A percentile compares a stretch with the other conserved stretches of the same genome.
Conservation (phyloP, 2,888 invertebrate species). For the Agrochola macilenta region DNA sequence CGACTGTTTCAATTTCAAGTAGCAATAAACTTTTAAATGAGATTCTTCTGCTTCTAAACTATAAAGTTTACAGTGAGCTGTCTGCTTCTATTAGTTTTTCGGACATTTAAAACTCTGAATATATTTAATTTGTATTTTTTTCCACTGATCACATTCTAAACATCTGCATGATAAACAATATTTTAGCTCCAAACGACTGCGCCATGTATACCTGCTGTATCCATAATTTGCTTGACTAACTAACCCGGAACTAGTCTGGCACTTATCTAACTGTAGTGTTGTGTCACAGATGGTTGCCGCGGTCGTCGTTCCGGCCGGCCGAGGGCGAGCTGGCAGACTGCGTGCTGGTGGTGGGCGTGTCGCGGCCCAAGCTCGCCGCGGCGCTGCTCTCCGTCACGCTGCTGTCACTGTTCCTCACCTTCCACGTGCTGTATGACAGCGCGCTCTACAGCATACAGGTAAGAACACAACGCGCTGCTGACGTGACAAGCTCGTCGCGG, state of each 20-base stretch:
- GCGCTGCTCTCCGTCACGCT: conserved; percentile 95
- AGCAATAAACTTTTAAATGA: background rate
- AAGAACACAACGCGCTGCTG: background rate
- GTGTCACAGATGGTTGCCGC: conserved; percentile 94
- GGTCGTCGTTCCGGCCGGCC: conserved; percentile 95
- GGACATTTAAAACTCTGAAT: background rate
- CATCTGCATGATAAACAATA: background rate
- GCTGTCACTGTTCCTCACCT: conserved; percentile 95
- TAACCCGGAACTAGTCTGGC: background rate
- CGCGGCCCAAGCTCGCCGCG: conserved; percentile 95
- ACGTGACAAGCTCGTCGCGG: conserved; percentile 61
- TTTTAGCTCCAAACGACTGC: background rate
- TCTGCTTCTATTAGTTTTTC: background rate
- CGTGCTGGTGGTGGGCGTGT: conserved; percentile 95
- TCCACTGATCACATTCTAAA: background rate
- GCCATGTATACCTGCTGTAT: background rate
- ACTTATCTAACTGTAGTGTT: conserved; percentile 49
- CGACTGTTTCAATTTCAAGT: background rate
- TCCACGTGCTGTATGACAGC: conserved; percentile 96
- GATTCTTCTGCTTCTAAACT: background rate
- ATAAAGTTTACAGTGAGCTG: background rate
- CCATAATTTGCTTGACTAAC: background rate
- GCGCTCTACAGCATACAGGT: conserved; percentile 95
- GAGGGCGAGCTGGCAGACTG: conserved; percentile 96
- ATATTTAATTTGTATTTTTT: background rate